Evolutionary conservation across 2,113 vertebrate genomes (phyloP), one percentile per base, ranked within the genome.

Genomic region (Epinephelus cyanopodus): DNA sequence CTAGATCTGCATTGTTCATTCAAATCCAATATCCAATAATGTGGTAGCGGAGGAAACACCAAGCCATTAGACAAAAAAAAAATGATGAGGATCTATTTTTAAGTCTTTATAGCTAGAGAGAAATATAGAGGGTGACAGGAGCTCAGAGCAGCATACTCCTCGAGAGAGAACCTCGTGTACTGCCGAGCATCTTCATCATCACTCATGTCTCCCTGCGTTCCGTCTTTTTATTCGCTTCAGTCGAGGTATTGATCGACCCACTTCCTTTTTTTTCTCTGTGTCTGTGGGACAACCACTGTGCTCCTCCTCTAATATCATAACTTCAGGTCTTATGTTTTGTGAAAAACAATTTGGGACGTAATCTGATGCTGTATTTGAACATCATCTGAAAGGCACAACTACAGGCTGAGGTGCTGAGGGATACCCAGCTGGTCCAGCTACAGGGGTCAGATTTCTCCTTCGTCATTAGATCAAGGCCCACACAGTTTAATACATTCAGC

Each of bases 141-240:
- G 68, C 25, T 37, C 25, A 56, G 42, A 21, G 25, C 39, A 53
- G 62, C 52, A 14, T 1, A 23, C 18, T 39, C 63, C 63, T 70
- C 47, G 25, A 74, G 52, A 77, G 74, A 56, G 42, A 68, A 33
- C 6, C 67, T 69, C 17, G 2, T 18, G 64, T 4, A 3, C 58
- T 47, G 62, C 58, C 42, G 57, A 78, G 53, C 47, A 7, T 68
- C 87, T 47, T 76, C 61, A 68, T 77, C 85, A 91, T 77, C 53
- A 19, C 61, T 79, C 69, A 19, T 52, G 23, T 72, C 42, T 27
- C 27, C 47, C 69, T 70, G 56, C 45, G 1, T 13, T 42, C 58
- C 19, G 52, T 50, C 1, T 69, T 42, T 67, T 19, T 57, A 1
- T 23, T 73, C 63, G 61, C 18, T 5, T 18, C 77, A 19, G 7